Percentiles rank a stretch among this genome's conserved stretches.
phyloP scores from a whole-genome alignment of 1,140 invertebrate species.

The Bombus terrestris region DNA sequence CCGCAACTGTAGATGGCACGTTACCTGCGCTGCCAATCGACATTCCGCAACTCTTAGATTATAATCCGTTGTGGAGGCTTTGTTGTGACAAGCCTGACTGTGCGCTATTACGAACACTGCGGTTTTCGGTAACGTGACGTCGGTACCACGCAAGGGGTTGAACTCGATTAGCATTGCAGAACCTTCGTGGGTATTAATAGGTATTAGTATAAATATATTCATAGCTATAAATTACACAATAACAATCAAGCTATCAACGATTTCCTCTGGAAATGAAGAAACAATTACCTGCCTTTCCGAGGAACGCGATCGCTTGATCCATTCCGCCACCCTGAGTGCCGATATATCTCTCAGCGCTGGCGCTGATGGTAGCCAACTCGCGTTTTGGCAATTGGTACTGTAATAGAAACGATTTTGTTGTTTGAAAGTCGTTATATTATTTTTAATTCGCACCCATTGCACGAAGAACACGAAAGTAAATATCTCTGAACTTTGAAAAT shows the following conservation, averaged over 20 bases:
- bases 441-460: background rate
- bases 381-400: slow-evolving; percentile 85
- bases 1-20: background rate
- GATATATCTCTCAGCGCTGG: slow-evolving; percentile 94
- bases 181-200: slow-evolving; percentile 79
- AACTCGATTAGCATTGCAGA: slow-evolving; percentile 97
- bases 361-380: slow-evolving; percentile 93
- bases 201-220: background rate
- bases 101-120: slow-evolving; percentile 97
- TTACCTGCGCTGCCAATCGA: slow-evolving; percentile 92
- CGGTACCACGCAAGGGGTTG: slow-evolving; percentile 91
- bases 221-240: background rate
- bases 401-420: slow-evolving; percentile 12
- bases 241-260: background rate
- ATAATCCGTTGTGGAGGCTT: slow-evolving; percentile 95
- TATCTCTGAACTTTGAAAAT: background rate
- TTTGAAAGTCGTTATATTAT: background rate
- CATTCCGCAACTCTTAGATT: slow-evolving; percentile 98
- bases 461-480: background rate
- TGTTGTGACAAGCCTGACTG: slow-evolving; percentile 94
- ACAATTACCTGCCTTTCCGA: slow-evolving; percentile 90
- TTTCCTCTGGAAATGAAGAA: background rate
- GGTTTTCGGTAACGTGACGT: slow-evolving; percentile 91
- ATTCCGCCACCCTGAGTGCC: slow-evolving; percentile 99
- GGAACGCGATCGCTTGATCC: slow-evolving; percentile 99